Evolutionary conservation across 2,888 invertebrate genomes (phyloP).

Genomic region (Ornithoptera priamus): DNA sequence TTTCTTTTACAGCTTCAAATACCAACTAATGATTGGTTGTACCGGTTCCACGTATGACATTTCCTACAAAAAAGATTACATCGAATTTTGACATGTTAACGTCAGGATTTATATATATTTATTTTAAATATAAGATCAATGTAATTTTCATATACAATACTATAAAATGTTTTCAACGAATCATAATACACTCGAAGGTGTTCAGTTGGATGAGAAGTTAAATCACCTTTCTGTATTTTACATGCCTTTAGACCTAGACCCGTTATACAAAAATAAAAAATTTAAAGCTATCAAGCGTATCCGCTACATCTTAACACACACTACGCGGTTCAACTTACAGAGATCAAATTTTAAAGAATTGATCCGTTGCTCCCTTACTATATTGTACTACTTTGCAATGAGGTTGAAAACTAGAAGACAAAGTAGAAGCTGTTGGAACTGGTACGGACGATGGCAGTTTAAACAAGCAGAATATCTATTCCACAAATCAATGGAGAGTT

Average conservation of each 20-base stretch:
- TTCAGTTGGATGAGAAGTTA: slow-evolving; percentile 44
- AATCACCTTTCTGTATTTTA: slow-evolving; percentile 42
- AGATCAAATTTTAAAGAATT: slow-evolving; percentile 48
- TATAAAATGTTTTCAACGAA: slow-evolving; percentile 8
- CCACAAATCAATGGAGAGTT: slow-evolving; percentile 48
- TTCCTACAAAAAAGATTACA: background rate
- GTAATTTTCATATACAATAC: background rate
- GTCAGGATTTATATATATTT: background rate
- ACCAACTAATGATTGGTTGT: background rate
- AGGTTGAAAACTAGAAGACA: slow-evolving; percentile 48
- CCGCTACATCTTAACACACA: slow-evolving; percentile 42
- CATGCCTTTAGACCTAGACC: slow-evolving; percentile 49
- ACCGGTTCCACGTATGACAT: background rate
- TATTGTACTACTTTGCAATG: slow-evolving; percentile 62
- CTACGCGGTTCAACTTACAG: slow-evolving; percentile 41
- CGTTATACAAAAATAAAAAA: slow-evolving; percentile 43
- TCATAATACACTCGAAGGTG: slow-evolving; percentile 9
- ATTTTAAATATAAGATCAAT: background rate
- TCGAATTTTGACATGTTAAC: background rate
- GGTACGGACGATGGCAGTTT: slow-evolving; percentile 48
- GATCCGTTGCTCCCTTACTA: slow-evolving; percentile 49
- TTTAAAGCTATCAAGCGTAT: slow-evolving; percentile 45
- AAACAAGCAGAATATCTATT: slow-evolving; percentile 50
- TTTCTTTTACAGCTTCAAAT: background rate
- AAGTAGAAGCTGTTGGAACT: slow-evolving; percentile 43